Evolutionary conservation across 2,888 invertebrate genomes (phyloP).

Genomic region (Sympetrum striolatum): DNA sequence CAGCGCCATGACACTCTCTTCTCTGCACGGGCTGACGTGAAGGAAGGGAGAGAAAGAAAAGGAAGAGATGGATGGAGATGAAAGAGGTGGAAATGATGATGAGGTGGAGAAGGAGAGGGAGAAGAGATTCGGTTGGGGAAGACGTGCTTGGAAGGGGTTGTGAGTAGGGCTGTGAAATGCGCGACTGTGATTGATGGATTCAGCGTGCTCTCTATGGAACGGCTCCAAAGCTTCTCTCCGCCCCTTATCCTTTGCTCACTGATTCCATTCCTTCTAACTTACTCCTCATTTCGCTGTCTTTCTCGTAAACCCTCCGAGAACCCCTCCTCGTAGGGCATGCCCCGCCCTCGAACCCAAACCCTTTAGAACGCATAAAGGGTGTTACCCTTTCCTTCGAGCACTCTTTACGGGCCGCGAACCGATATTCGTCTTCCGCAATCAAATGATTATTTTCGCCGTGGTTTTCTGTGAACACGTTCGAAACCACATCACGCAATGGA

Average conservation of each 20-base stretch:
- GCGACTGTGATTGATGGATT: conserved; percentile 41
- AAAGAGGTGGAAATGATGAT: conserved; percentile 31
- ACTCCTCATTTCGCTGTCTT: not conserved
- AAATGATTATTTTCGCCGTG: too few species aligned
- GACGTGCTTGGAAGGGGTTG: not conserved
- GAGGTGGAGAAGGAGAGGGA: not conserved
- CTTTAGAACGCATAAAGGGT: not conserved
- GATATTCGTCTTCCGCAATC: not conserved
- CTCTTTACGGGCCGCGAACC: not conserved
- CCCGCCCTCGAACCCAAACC: not conserved
- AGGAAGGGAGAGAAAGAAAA: not conserved
- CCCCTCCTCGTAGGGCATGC: not conserved
- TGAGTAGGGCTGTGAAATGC: conserved; percentile 18
- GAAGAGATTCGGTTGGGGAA: not conserved
- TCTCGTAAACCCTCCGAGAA: not conserved
- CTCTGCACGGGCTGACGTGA: not conserved
- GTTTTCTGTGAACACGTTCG: too few species aligned
- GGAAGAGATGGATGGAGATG: conserved; percentile 24
- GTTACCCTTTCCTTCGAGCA: not conserved
- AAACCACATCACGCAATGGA: too few species aligned
- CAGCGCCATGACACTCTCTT: conserved; percentile 37
- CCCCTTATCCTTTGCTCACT: not conserved
- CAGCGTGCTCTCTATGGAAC: conserved; percentile 34
- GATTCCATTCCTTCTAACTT: not conserved
- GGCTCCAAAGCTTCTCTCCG: not conserved